Conservation (phyloP, 1,140 invertebrate species). For the Portunus trituberculatus region DNA sequence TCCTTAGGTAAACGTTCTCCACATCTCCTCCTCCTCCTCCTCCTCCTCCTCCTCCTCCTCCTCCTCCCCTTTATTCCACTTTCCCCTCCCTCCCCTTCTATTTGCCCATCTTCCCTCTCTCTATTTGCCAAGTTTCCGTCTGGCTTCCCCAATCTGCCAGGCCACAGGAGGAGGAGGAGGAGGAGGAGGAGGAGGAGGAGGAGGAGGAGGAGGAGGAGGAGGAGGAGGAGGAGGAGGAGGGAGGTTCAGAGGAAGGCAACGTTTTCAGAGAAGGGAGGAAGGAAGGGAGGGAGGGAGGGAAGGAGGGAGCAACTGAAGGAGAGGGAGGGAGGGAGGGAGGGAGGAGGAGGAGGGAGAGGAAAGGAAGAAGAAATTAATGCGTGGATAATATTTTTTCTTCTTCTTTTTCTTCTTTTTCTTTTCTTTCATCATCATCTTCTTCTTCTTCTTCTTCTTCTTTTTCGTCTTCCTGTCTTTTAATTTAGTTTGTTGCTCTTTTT, state of each 20-base stretch:
- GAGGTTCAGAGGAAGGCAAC: neutral
- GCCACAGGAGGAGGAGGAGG: neutral
- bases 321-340: neutral
- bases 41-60: neutral
- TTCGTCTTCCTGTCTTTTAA: neutral
- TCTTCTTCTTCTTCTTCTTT: neutral
- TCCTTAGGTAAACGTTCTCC: neutral
- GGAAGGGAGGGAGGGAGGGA: neutral
- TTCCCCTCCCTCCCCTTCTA: neutral
- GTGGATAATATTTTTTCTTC: neutral
- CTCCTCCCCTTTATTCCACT: neutral
- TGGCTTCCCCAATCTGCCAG: neutral
- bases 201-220: slow-evolving; percentile 5
- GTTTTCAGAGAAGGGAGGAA: neutral
- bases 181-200: slow-evolving; percentile 1
- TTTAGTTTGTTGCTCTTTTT: too few relatives aligned
- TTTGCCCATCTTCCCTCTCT: slow-evolving; percentile 1
- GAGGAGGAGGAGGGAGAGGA: neutral
- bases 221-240: slow-evolving; percentile 1
- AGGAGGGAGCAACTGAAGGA: neutral
- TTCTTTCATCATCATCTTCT: neutral
- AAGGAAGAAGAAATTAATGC: neutral
- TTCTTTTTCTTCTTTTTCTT: neutral
- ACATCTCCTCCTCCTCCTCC: neutral
- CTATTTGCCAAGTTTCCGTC: slow-evolving; percentile 3